phyloP scores from a whole-genome alignment of 1,140 invertebrate genomes.

The Goniozus legneri region DNA sequence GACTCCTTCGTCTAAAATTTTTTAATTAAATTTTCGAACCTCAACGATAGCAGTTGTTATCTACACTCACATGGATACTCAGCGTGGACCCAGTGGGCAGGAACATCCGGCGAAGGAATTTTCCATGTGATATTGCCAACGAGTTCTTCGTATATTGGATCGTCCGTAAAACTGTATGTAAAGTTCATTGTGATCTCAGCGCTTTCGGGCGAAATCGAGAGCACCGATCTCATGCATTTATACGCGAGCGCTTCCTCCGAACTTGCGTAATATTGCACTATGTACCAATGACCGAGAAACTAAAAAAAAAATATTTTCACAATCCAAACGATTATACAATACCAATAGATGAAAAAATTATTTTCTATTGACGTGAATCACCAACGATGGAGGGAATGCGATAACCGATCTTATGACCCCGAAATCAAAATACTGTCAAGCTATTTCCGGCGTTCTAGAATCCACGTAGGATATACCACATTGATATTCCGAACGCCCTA shows the following conservation, averaged over 20 bases:
- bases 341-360: neutral
- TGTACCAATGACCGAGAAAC: slow-evolving; percentile 78
- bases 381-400: neutral
- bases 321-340: neutral
- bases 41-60: no score
- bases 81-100: slow-evolving; percentile 80
- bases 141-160: slow-evolving; percentile 74
- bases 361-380: neutral
- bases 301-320: slow-evolving; percentile 35
- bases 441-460: slow-evolving; percentile 5
- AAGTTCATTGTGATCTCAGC: slow-evolving; percentile 77
- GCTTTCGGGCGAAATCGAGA: slow-evolving; percentile 58
- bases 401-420: neutral
- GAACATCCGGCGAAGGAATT: slow-evolving; percentile 66
- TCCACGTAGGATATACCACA: no score
- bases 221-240: slow-evolving; percentile 77
- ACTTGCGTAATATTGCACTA: slow-evolving; percentile 82
- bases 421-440: neutral
- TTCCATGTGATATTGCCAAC: slow-evolving; percentile 83
- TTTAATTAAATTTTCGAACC: no score
- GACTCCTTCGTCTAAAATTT: slow-evolving; percentile 73
- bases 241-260: slow-evolving; percentile 79
- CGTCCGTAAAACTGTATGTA: slow-evolving; percentile 78
- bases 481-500: no score
- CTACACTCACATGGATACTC: slow-evolving; percentile 71